Base-by-base conservation (phyloP, 2,797 vertebrate genomes). In the Syngnathus rostellatus region DNA sequence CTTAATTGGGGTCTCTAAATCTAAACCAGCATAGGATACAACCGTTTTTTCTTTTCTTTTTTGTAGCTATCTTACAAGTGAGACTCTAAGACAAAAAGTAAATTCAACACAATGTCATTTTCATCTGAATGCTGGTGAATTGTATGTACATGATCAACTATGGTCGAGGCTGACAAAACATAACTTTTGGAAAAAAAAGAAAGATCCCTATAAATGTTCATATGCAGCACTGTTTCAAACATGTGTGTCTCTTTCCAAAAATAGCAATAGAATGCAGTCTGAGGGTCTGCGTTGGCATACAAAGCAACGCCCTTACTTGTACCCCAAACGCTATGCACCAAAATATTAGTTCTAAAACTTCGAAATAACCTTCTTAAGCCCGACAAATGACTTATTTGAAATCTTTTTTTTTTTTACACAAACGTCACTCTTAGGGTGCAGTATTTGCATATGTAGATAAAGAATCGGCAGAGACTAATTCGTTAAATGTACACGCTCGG, bases 231-330 rank as follows among this genome's bases (percentile, higher is more conserved):
- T 5, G 40, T 45, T 62, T 45, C 16, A 46, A 21, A 62, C 41
- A 25, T 23, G 41, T 23, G n/a, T 16, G 40, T 45, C 21, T 62
- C 41, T 25, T 62, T 62, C 60, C 41, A 62, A 62, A 62, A 62
- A 62, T 62, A 62, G 60, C 41, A 45, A 45, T 16, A 45, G 41
- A 45, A 62, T 45, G 60, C 60, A 62, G 60, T 45, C 40, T 25
- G 16, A 62, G 60, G 60, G 60, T 46, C 60, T 46, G 60, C 12
- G 60, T 25, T 21, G 17, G 5, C 17, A 45, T 23, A 3, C 60
- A 43, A 14, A 16, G 23, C 41, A 41, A 45, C 60, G 23, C 60
- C 60, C 41, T 62, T 58, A 14, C 31, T 2, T 17, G 58, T 61
- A 61, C 60, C 41, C 41, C n/a, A 62, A 40, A 10, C 39, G 21